Conservation (phyloP, 2,113 vertebrate genomes). For the Ardeotis arabs region DNA sequence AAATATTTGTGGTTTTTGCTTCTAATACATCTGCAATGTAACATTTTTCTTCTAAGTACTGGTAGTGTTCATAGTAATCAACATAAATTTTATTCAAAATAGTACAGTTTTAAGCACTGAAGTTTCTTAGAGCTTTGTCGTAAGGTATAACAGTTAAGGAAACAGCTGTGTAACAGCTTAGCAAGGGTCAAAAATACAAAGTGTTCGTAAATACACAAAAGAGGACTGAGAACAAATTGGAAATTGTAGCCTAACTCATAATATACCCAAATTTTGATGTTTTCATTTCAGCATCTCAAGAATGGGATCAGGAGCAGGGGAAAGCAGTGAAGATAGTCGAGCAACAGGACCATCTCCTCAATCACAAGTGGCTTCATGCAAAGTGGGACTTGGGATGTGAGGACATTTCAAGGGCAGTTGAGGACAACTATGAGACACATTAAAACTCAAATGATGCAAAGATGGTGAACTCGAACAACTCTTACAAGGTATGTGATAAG, state of each 20-base stretch:
- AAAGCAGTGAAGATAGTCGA: neutral
- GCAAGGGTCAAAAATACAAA: neutral
- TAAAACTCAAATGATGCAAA: neutral
- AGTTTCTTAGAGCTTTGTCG: neutral
- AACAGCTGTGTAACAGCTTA: neutral
- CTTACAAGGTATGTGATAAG: neutral
- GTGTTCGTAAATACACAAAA: neutral
- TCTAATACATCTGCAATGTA: neutral
- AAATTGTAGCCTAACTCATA: neutral
- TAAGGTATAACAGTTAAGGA: neutral
- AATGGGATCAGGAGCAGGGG: neutral
- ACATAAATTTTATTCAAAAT: neutral
- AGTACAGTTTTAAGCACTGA: neutral
- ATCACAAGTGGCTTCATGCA: neutral
- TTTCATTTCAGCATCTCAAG: neutral
- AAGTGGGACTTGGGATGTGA: neutral
- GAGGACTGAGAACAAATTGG: neutral
- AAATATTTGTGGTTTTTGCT: neutral
- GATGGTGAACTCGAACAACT: neutral
- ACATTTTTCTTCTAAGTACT: neutral
- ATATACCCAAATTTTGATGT: neutral
- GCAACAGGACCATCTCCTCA: neutral
- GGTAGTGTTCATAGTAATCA: neutral
- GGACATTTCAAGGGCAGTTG: neutral
- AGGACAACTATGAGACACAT: neutral